phyloP scores from a whole-genome alignment of 1,140 invertebrate genomes.

The Cotesia vestalis region DNA sequence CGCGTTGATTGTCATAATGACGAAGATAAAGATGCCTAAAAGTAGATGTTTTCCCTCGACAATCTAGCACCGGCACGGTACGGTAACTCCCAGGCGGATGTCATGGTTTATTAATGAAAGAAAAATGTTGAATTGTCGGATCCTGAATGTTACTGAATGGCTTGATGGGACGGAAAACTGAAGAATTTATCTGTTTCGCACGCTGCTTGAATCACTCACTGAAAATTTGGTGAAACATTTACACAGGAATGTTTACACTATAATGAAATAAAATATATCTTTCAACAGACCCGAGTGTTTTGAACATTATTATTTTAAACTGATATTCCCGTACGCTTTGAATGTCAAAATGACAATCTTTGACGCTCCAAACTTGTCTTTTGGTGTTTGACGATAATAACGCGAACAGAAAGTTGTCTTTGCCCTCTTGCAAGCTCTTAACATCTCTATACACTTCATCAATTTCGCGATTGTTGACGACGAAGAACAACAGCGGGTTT shows the following conservation, averaged over 20 bases:
- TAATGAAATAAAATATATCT: background rate
- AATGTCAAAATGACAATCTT: no score
- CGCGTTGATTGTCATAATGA: conserved; percentile 22
- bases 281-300: background rate
- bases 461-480: conserved; percentile 9
- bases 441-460: background rate
- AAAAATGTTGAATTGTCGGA: conserved; percentile 5
- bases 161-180: background rate
- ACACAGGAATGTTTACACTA: background rate
- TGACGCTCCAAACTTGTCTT: no score
- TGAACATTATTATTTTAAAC: no score
- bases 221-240: background rate
- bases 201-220: conserved; percentile 18
- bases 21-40: conserved; percentile 23
- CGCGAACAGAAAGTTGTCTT: no score
- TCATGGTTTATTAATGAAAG: conserved; percentile 27
- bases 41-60: conserved; percentile 16
- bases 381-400: no score
- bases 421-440: no score
- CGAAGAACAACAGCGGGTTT: background rate
- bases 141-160: background rate
- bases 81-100: background rate
- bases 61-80: background rate
- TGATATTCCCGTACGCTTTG: no score
- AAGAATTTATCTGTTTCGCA: conserved; percentile 27